These are phyloP conservation scores for Drosophila pegasa DNA, from an alignment of 2,888 invertebrate genomes.

Conservation along the genomic window DNA sequence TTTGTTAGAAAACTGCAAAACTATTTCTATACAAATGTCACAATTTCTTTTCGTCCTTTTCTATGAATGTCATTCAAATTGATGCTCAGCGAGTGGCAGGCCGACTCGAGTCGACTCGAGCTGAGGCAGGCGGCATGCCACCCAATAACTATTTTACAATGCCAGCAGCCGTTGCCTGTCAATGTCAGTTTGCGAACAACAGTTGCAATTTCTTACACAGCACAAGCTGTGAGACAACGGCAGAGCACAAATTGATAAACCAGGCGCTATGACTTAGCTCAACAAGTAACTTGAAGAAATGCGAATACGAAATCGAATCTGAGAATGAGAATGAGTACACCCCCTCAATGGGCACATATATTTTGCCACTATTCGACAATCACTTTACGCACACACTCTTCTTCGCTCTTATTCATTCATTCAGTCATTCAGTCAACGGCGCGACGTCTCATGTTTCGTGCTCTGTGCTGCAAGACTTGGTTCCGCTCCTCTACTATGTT, in stretches of 20 bases:
- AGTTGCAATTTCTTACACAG: conserved; percentile 62
- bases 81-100: conserved; percentile 63
- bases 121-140: conserved; percentile 17
- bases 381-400: conserved; percentile 62
- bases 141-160: conserved; percentile 41
- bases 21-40: conserved; percentile 78
- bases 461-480: conserved; percentile 24
- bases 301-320: neutral
- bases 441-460: conserved; percentile 13
- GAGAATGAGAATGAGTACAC: neutral
- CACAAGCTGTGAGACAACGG: conserved; percentile 23
- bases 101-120: neutral
- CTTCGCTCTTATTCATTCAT: conserved; percentile 37
- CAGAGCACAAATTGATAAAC: conserved; percentile 29
- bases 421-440: conserved; percentile 19
- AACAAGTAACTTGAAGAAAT: conserved; percentile 44
- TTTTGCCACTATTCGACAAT: conserved; percentile 57
- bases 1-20: conserved; percentile 70
- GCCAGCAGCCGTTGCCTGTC: conserved; percentile 56
- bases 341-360: conserved; percentile 17
- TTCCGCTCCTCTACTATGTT: conserved; percentile 61
- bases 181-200: conserved; percentile 72
- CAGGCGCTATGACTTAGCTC: conserved; percentile 35
- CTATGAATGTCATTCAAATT: conserved; percentile 79
- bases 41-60: conserved; percentile 65